A percentile compares a stretch with the other conserved stretches of the same genome.
Evolutionary conservation across 2,888 invertebrate species (phyloP).

Genomic region (Dendrolimus houi): DNA sequence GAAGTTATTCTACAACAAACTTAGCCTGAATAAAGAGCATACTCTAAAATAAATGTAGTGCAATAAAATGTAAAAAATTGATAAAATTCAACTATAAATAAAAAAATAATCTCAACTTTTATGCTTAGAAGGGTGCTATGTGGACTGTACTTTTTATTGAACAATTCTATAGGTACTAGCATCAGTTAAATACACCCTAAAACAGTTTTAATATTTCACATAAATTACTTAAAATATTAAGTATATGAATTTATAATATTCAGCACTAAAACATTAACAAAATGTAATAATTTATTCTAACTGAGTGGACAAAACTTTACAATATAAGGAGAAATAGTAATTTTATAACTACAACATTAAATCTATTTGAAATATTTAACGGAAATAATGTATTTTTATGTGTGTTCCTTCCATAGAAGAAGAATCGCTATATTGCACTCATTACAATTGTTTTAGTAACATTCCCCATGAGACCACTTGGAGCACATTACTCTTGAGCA

Average conservation of each 20-base stretch:
- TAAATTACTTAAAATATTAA: constrained; percentile 8
- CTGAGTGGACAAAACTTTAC: constrained; percentile 41
- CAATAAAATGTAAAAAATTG: constrained; percentile 36
- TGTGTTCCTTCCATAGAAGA: constrained; percentile 4
- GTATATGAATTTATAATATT: background rate
- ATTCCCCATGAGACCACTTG: constrained; percentile 33
- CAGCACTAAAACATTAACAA: constrained; percentile 23
- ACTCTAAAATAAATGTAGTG: constrained; percentile 49
- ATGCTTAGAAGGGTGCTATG: constrained; percentile 45
- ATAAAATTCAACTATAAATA: constrained; percentile 29
- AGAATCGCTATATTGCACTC: constrained; percentile 50
- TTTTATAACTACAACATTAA: constrained; percentile 1
- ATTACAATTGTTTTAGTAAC: constrained; percentile 8
- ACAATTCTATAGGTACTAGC: constrained; percentile 34
- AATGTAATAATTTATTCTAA: constrained; percentile 24
- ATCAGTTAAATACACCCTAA: constrained; percentile 41
- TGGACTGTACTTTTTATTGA: constrained; percentile 38
- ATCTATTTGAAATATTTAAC: constrained; percentile 6
- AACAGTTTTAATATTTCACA: constrained; percentile 5
- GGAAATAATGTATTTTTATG: constrained; percentile 18
- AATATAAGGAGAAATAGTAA: constrained; percentile 11
- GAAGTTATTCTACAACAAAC: constrained; percentile 63
- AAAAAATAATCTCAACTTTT: constrained; percentile 48
- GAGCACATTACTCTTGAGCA: constrained; percentile 12
- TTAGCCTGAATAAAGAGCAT: constrained; percentile 55